phyloP scores from a whole-genome alignment of 2,888 invertebrate species.

The Agrotis segetum region DNA sequence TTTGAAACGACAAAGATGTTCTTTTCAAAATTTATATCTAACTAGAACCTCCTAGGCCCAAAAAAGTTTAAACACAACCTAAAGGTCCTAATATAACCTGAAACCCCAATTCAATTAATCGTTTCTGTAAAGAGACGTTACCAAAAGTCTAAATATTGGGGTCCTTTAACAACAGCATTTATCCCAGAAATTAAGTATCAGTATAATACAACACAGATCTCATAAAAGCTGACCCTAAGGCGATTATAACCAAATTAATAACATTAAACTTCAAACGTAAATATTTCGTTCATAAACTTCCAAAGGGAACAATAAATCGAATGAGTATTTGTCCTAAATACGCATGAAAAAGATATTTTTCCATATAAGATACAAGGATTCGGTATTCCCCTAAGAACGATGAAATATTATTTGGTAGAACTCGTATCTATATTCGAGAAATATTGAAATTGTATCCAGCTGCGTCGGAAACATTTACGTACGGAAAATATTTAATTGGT shows the following conservation, averaged over 20 bases:
- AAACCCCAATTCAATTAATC: background rate
- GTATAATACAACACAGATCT: background rate
- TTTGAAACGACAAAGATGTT: background rate
- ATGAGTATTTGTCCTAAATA: conserved; percentile 33
- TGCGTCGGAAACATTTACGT: conserved; percentile 30
- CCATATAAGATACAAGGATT: conserved; percentile 33
- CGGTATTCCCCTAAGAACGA: conserved; percentile 37
- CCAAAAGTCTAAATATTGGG: background rate
- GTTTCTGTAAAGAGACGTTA: background rate
- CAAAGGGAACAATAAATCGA: conserved; percentile 24
- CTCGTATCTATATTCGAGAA: conserved; percentile 24
- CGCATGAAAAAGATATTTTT: conserved; percentile 19
- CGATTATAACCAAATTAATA: background rate
- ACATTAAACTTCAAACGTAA: background rate
- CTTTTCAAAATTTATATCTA: background rate
- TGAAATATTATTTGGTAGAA: conserved; percentile 42
- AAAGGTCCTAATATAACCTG: background rate
- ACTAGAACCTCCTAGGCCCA: background rate
- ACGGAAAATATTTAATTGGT: conserved; percentile 39
- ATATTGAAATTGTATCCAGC: conserved; percentile 51
- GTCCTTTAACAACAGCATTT: background rate
- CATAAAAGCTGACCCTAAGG: background rate
- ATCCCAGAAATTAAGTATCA: background rate
- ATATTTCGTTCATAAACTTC: conserved; percentile 3
- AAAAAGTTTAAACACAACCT: background rate